phyloP scores from a whole-genome alignment of 1,140 invertebrate genomes.

The Aphaenogaster ashmeadi region DNA sequence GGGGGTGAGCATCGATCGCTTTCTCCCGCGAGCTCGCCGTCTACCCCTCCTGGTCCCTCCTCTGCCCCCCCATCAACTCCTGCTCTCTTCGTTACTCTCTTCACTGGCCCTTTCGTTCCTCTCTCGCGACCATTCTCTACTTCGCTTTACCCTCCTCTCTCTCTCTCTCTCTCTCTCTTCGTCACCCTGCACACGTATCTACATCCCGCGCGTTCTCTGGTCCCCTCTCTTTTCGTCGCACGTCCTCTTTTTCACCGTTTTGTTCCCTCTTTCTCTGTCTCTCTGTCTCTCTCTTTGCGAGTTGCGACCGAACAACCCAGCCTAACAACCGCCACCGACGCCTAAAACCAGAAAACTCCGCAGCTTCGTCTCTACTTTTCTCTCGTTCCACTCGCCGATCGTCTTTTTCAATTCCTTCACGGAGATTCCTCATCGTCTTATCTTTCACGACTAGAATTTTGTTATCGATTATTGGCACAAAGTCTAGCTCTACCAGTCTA shows the following conservation, averaged over 20 bases:
- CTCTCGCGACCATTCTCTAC: constrained; percentile 58
- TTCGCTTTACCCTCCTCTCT: constrained; percentile 28
- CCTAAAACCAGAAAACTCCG: constrained; percentile 77
- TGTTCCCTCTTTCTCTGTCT: constrained; percentile 52
- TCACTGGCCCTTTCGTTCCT: constrained; percentile 55
- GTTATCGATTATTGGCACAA: not conserved
- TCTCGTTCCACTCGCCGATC: not conserved
- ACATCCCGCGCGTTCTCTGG: constrained; percentile 64
- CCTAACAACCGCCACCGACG: constrained; percentile 77
- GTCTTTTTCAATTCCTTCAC: not conserved
- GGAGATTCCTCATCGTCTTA: constrained; percentile 19
- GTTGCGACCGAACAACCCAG: constrained; percentile 74
- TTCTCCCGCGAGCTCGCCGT: constrained; percentile 76
- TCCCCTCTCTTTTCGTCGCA: constrained; percentile 57
- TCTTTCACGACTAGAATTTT: not conserved
- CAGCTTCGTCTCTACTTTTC: constrained; percentile 63
- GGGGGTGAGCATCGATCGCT: constrained; percentile 86
- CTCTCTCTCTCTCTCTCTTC: constrained; percentile 19
- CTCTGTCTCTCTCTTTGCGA: constrained; percentile 59
- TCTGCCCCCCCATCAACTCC: constrained; percentile 25
- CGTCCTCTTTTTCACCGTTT: constrained; percentile 58
- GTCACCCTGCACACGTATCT: constrained; percentile 56
- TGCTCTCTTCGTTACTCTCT: constrained; percentile 61
- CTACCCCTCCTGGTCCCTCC: constrained; percentile 58
- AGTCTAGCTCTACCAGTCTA: not conserved